These are phyloP conservation scores for Enhydra lutris DNA, from an alignment of 2,113 vertebrate genomes.

Conservation along the genomic window DNA sequence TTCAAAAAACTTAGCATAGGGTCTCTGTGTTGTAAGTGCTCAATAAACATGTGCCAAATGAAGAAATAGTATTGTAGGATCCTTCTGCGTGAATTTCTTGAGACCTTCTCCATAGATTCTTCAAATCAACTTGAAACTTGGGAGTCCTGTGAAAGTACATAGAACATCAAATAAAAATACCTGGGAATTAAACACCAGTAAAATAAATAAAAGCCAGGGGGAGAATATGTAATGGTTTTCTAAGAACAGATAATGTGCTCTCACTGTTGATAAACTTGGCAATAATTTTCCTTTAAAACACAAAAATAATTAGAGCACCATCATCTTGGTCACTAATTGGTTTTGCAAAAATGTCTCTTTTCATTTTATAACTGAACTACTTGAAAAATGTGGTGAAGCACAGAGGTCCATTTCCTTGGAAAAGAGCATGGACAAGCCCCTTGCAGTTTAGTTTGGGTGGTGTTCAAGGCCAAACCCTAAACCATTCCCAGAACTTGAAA, in stretches of 20 bases:
- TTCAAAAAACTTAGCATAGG: background rate
- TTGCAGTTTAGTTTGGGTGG: constrained; percentile 51
- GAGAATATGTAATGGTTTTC: background rate
- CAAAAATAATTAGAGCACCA: background rate
- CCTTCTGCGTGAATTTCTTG: background rate
- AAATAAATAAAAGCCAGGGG: background rate
- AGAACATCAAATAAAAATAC: constrained; percentile 27
- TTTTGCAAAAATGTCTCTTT: constrained; percentile 54
- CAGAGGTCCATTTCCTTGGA: constrained; percentile 40
- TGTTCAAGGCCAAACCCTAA: constrained; percentile 66
- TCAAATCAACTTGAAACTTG: background rate
- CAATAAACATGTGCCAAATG: background rate
- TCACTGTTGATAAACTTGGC: background rate
- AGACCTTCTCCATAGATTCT: background rate
- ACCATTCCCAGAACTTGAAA: constrained; percentile 73
- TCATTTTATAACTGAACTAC: constrained; percentile 24
- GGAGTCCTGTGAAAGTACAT: background rate
- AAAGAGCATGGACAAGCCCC: constrained; percentile 29
- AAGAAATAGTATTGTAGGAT: background rate
- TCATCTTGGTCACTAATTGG: constrained; percentile 43
- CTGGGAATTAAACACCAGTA: background rate
- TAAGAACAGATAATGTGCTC: background rate
- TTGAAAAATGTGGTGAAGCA: constrained; percentile 47
- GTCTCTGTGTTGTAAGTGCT: background rate
- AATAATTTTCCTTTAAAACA: constrained; percentile 38